Evolutionary conservation across 2,888 invertebrate genomes (phyloP), one percentile per base, ranked within the genome.

Genomic region (Pseudococcus jackbeardsleyi): DNA sequence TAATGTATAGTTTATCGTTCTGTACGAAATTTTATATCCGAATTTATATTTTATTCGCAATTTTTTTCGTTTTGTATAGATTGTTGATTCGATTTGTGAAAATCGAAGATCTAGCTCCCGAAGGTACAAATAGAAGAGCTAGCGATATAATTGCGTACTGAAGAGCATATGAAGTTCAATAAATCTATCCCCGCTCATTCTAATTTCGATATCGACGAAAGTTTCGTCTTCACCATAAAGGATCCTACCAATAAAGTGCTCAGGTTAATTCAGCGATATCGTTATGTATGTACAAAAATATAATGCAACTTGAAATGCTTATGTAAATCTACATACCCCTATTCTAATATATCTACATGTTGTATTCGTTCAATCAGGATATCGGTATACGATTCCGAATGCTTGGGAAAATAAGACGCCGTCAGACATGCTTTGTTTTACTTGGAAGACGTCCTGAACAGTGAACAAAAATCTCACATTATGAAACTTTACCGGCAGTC

Each of bases 401-500:
- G 90, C 22, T 90, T 90, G 89, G 91, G 91, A 7, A 90, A 90
- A 86, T 90, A 91, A 87, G 91, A 91, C 87, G 91, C n/a, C n/a
- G n/a, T n/a, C n/a, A n/a, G n/a, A n/a, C n/a, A n/a, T n/a, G n/a
- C n/a, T n/a, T n/a, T n/a, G n/a, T n/a, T n/a, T n/a, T n/a, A n/a
- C n/a, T n/a, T n/a, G n/a, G n/a, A n/a, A n/a, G n/a, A n/a, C n/a
- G n/a, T n/a, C n/a, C n/a, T n/a, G n/a, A n/a, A n/a, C n/a, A n/a
- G n/a, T n/a, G n/a, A n/a, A n/a, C n/a, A n/a, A n/a, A n/a, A n/a
- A n/a, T n/a, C n/a, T n/a, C n/a, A n/a, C n/a, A n/a, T n/a, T n/a
- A n/a, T n/a, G n/a, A n/a, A n/a, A n/a, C n/a, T n/a, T n/a, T n/a
- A n/a, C n/a, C n/a, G n/a, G n/a, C n/a, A n/a, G n/a, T n/a, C n/a